Percentiles rank a stretch among this genome's conserved stretches.
Conservation (phyloP, 2,113 vertebrate species). For the Telmatochromis brachygnathus region DNA sequence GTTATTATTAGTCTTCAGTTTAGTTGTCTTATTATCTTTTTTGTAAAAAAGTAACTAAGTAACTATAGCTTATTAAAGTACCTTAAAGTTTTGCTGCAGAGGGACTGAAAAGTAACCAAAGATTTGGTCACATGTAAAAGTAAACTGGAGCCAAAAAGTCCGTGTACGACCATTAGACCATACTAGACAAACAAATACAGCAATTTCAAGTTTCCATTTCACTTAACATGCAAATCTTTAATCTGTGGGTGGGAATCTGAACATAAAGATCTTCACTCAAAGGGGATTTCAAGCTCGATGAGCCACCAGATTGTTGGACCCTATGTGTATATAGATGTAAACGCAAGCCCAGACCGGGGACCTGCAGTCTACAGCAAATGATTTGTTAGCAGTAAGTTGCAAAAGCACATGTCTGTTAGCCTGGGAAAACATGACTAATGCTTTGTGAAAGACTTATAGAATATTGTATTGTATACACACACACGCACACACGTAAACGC, state of each 20-base stretch:
- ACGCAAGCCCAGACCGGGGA: neutral
- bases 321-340: neutral
- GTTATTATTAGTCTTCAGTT: neutral
- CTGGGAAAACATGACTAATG: neutral
- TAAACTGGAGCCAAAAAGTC: neutral
- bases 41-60: too few relatives aligned
- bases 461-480: neutral
- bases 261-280: neutral
- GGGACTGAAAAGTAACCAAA: accelerated
- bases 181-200: neutral
- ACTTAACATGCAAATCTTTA: neutral
- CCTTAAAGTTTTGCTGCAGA: neutral
- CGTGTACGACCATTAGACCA: accelerated
- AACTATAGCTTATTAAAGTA: neutral
- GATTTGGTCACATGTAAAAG: neutral
- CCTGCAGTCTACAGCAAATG: neutral
- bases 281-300: neutral
- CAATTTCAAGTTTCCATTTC: neutral
- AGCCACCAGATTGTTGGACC: neutral
- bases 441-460: neutral
- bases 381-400: neutral
- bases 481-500: neutral
- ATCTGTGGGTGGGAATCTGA: neutral
- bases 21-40: neutral
- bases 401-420: neutral